These are phyloP conservation scores for Phaethornis superciliosus DNA, from an alignment of 2,113 vertebrate species.

Conservation along the genomic window DNA sequence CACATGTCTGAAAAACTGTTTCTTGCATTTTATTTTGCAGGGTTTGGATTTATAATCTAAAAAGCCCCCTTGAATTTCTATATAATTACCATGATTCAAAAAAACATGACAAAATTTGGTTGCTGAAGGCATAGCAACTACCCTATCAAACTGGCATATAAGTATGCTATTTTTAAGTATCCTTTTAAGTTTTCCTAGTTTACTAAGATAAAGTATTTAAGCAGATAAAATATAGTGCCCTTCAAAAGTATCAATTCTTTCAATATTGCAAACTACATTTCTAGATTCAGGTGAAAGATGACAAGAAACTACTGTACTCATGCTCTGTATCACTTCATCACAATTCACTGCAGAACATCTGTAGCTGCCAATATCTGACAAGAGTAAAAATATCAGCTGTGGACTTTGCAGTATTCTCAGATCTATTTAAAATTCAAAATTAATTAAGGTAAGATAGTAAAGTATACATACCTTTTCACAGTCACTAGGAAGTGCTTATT, in stretches of 20 bases:
- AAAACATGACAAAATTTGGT: neutral
- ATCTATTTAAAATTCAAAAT: constrained; percentile 58
- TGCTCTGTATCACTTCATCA: neutral
- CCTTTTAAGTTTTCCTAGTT: neutral
- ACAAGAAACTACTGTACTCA: neutral
- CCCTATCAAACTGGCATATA: neutral
- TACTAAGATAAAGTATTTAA: neutral
- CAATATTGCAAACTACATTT: neutral
- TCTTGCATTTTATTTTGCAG: neutral
- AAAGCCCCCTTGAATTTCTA: neutral
- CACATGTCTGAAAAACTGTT: neutral
- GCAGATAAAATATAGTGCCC: neutral
- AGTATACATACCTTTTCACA: neutral
- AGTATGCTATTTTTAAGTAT: neutral
- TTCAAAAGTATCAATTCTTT: neutral
- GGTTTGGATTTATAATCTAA: neutral
- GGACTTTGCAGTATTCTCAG: neutral
- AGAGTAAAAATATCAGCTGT: neutral
- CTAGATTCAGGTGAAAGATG: neutral
- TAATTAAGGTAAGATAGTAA: constrained; percentile 22
- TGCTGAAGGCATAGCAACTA: neutral
- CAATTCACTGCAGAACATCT: neutral
- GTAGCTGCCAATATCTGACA: constrained; percentile 5
- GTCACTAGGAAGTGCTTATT: neutral
- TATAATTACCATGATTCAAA: neutral